Conservation (phyloP, 2,113 vertebrate genomes). For the Pangasianodon hypophthalmus region DNA sequence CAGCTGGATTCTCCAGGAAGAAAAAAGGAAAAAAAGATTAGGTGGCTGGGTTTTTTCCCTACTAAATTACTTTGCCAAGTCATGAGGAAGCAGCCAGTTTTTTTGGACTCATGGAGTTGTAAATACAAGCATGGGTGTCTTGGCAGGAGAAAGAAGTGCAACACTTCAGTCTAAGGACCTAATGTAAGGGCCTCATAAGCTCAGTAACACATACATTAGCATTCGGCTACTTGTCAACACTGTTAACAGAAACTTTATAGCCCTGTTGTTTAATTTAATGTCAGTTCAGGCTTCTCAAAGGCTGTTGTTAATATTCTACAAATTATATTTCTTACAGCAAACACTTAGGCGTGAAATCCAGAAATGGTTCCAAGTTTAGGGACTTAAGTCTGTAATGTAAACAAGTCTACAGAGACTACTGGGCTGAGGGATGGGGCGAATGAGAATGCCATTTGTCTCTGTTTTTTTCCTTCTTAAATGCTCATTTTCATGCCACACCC, state of each 20-base stretch:
- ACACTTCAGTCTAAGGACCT: constrained; percentile 48
- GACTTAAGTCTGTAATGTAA: background rate
- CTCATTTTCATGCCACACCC: constrained; percentile 56
- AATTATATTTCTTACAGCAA: background rate
- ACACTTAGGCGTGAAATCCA: background rate
- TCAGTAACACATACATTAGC: constrained; percentile 1
- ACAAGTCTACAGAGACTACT: background rate
- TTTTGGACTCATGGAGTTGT: constrained; percentile 44
- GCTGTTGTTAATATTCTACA: background rate
- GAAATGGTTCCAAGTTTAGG: background rate
- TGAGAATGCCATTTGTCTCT: constrained; percentile 11
- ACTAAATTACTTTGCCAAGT: constrained; percentile 48
- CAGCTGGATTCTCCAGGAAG: constrained; percentile 51
- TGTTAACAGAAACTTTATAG: constrained; percentile 5
- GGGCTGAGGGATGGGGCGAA: background rate
- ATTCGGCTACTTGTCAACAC: background rate
- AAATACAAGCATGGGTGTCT: constrained; percentile 46
- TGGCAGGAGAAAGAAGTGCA: constrained; percentile 43
- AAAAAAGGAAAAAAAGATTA: constrained; percentile 29
- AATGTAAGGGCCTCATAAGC: constrained; percentile 42
- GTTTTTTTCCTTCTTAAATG: constrained; percentile 41
- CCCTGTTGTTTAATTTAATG: background rate
- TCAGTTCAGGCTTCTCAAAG: background rate
- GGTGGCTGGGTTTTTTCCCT: constrained; percentile 28
- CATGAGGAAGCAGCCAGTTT: constrained; percentile 44